Evolutionary conservation across 2,113 vertebrate species (phyloP).

Genomic region (Sinosuthora webbiana): DNA sequence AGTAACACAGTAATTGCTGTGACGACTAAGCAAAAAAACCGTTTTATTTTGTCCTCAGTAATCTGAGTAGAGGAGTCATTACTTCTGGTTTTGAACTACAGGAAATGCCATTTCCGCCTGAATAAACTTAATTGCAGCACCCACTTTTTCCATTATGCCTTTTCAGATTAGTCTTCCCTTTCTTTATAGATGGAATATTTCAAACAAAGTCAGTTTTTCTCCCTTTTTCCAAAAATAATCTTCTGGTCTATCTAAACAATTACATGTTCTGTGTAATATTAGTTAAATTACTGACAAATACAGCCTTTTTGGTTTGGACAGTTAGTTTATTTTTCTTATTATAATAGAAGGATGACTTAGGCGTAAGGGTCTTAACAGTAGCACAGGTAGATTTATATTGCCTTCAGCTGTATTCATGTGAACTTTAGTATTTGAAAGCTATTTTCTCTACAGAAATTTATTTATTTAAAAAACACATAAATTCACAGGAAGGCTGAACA

Average conservation of each 20-base stretch:
- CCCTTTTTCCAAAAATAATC: background rate
- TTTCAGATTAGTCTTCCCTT: background rate
- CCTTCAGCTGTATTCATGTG: background rate
- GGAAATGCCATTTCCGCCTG: slow-evolving; percentile 6
- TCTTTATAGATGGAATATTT: background rate
- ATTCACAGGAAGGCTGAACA: background rate
- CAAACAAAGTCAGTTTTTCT: background rate
- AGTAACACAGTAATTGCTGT: background rate
- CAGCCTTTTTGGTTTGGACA: background rate
- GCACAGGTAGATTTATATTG: background rate
- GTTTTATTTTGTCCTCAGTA: background rate
- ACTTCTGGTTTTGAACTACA: background rate
- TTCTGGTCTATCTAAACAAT: background rate
- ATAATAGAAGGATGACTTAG: background rate
- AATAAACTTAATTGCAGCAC: background rate
- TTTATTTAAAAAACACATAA: background rate
- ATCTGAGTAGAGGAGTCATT: background rate
- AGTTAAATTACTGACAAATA: background rate
- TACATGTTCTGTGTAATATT: background rate
- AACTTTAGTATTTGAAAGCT: background rate
- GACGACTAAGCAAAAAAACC: background rate
- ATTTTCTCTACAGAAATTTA: background rate
- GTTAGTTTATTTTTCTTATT: background rate
- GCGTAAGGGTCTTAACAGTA: background rate
- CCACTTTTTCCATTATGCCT: background rate